Evolutionary conservation across 2,797 vertebrate species (phyloP).

Genomic region (Oophaga sylvatica): DNA sequence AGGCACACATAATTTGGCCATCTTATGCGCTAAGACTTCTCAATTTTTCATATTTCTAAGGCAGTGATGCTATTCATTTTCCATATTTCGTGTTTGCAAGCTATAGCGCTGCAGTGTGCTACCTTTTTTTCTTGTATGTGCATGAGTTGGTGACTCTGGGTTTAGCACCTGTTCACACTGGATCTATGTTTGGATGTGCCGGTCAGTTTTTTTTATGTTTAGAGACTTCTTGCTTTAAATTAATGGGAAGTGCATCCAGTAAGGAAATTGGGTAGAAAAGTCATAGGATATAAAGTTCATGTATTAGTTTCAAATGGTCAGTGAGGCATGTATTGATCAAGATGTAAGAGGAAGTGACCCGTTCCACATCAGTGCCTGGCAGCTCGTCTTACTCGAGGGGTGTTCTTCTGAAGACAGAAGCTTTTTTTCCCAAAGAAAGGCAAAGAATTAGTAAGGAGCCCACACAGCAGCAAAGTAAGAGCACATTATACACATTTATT

Average conservation of each 20-base stretch:
- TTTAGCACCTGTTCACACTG: no score
- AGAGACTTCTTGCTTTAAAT: not conserved
- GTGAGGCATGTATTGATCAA: slow-evolving; percentile 1
- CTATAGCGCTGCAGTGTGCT: no score
- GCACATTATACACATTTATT: not conserved
- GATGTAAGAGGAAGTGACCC: slow-evolving; percentile 32
- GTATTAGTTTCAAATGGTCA: slow-evolving; percentile 15
- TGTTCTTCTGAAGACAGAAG: not conserved
- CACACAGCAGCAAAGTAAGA: not conserved
- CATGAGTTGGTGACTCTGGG: no score
- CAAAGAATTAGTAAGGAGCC: not conserved
- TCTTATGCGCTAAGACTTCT: no score
- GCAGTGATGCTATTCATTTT: no score
- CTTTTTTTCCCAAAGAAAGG: not conserved
- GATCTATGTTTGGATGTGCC: no score
- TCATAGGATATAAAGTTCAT: not conserved
- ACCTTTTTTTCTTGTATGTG: no score
- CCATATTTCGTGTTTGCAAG: no score
- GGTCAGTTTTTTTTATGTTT: not conserved
- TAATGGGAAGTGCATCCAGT: not conserved
- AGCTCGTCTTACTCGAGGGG: not conserved
- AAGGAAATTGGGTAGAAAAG: slow-evolving; percentile 7
- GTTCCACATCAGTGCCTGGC: slow-evolving; percentile 16
- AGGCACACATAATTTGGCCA: no score
- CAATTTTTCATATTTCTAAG: no score